These are phyloP conservation scores for Hydrocynus forskahlii DNA, from an alignment of 2,797 vertebrate genomes.

Conservation along the genomic window DNA sequence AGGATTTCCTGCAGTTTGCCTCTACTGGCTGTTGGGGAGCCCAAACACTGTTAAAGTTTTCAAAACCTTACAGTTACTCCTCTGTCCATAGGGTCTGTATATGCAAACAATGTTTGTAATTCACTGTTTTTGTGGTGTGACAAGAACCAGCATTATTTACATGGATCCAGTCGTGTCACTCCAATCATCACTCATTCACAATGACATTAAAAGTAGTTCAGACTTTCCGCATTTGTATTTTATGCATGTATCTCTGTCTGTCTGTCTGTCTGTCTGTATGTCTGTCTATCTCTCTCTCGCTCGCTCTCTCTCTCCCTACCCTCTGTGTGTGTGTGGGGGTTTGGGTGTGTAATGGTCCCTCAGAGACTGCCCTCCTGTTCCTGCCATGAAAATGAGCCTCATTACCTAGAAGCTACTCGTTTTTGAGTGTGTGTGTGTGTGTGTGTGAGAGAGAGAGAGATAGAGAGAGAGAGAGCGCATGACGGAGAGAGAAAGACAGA, in stretches of 20 bases:
- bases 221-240: no score
- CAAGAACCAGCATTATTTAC: not conserved
- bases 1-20: not conserved
- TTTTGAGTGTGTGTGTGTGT: not conserved
- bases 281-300: not conserved
- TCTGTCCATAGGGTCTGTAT: no score
- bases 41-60: no score
- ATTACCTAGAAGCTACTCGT: constrained; percentile 50
- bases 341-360: constrained; percentile 9
- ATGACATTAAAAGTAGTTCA: not conserved
- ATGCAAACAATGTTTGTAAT: no score
- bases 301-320: not conserved
- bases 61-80: no score
- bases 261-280: not conserved
- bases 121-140: no score
- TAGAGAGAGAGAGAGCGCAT: constrained; percentile 1
- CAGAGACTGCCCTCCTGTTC: constrained; percentile 25
- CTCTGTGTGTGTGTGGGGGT: not conserved
- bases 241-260: not conserved
- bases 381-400: constrained; percentile 53
- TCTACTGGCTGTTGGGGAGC: no score
- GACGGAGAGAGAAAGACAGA: constrained; percentile 18
- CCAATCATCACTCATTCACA: not conserved
- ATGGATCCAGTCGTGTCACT: not conserved
- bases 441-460: not conserved